phyloP scores from a whole-genome alignment of 2,888 invertebrate genomes.

The Heliconius hortense region DNA sequence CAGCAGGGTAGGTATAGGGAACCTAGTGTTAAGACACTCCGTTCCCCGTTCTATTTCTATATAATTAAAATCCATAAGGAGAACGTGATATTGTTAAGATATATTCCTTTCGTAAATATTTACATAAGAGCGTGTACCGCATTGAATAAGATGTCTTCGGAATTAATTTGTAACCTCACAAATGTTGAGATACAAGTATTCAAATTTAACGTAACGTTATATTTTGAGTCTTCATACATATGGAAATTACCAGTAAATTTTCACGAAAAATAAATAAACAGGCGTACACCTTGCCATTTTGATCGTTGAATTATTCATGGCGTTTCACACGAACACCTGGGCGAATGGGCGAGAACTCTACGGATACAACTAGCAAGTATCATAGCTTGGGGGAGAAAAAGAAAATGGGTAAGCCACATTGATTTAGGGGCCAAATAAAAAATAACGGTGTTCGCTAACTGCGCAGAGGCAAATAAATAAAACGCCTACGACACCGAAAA shows the following conservation, averaged over 20 bases:
- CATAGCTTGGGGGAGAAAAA: constrained; percentile 57
- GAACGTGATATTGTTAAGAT: constrained; percentile 4
- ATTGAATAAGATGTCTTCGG: constrained; percentile 6
- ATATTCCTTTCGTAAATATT: not conserved
- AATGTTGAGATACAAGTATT: constrained; percentile 31
- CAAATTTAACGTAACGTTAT: constrained; percentile 34
- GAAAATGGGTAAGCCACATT: constrained; percentile 71
- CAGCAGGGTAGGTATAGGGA: too few species aligned
- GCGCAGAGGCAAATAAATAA: constrained; percentile 51
- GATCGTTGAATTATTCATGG: constrained; percentile 80
- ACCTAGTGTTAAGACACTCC: too few species aligned
- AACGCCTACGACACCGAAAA: constrained; percentile 53
- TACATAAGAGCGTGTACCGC: not conserved
- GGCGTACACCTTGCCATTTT: constrained; percentile 75
- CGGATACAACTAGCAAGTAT: constrained; percentile 57
- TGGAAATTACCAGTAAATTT: constrained; percentile 69
- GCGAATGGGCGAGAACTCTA: constrained; percentile 58
- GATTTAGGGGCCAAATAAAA: constrained; percentile 62
- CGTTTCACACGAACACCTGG: constrained; percentile 69
- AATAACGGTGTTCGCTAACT: constrained; percentile 55
- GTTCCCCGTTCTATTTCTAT: not conserved
- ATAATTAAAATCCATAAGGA: not conserved
- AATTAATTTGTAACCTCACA: constrained; percentile 30
- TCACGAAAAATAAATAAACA: constrained; percentile 74
- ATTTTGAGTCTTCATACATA: constrained; percentile 50